Percentiles rank a stretch among this genome's conserved stretches.
Evolutionary conservation across 1,140 invertebrate genomes (phyloP).

Genomic region (Cydia pomonella): DNA sequence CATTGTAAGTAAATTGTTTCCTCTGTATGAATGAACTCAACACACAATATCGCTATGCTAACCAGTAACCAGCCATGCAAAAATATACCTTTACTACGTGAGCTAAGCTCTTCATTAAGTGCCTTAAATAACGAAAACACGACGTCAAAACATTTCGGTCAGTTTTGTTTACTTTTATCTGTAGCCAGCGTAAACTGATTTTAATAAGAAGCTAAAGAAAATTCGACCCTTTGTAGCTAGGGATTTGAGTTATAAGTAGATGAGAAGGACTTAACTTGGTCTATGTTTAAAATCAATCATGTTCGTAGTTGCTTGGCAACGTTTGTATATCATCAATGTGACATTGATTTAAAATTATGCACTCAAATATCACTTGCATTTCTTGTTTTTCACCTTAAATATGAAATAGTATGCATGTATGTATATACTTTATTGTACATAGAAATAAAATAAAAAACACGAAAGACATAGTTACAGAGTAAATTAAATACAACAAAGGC

Average conservation of each 20-base stretch:
- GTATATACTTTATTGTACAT: too few relatives aligned
- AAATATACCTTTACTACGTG: not conserved
- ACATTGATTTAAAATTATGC: not conserved
- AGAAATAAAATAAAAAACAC: too few relatives aligned
- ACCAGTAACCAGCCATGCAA: not conserved
- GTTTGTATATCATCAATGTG: not conserved
- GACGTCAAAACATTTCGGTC: not conserved
- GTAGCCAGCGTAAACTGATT: not conserved
- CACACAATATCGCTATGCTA: not conserved
- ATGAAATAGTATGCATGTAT: too few relatives aligned
- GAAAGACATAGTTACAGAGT: too few relatives aligned
- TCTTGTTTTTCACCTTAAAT: too few relatives aligned
- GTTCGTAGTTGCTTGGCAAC: not conserved
- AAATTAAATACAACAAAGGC: too few relatives aligned
- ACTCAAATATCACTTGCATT: too few relatives aligned
- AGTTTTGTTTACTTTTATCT: not conserved
- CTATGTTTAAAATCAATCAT: not conserved
- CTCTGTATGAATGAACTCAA: conserved; percentile 15
- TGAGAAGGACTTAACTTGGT: not conserved
- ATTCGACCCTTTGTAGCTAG: not conserved
- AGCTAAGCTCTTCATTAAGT: not conserved
- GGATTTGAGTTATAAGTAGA: not conserved
- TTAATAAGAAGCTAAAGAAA: not conserved
- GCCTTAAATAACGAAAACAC: not conserved
- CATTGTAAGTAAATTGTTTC: conserved; percentile 1